Base-by-base conservation (phyloP, 1,140 invertebrate genomes). In the Cydia amplana region DNA sequence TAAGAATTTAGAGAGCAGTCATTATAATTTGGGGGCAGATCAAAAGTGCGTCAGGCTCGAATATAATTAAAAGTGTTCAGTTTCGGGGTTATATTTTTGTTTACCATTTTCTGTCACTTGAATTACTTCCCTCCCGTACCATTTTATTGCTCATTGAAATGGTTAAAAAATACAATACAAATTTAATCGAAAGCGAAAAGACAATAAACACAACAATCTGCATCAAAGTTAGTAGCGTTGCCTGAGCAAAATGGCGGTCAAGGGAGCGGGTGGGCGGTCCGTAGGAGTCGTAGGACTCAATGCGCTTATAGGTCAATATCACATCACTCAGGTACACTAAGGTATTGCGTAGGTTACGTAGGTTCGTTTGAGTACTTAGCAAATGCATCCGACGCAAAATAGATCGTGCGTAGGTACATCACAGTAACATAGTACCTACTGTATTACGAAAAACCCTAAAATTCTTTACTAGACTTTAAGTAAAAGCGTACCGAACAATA, bases 241-340 rank as follows among this genome's bases (percentile, higher is more conserved):
- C 36, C 18, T 60, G 20, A 23, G 18, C 55, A 60, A 60, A 23
- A 60, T 60, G 55, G 18, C 55, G 55, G 55, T 60, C 55, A 60
- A 60, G 55, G 55, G 55, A 60, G 55, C 55, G 20, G 55, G 55
- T 60, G 55, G 55, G 55, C 20, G 55, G 20, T 60, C 9, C 20
- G 55, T 23, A 23, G 55, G 55, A 60, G 20, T 60, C 20, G 55
- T 60, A 60, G 55, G 55, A 23, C 55, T 23, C 55, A 60, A 10
- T 60, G 55, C 55, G 20, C 55, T 60, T 23, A 23, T 60, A 60
- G 55, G 55, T 60, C 55, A 23, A 60, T 20, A 23, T 60, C 20
- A 12, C 55, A 23, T 60, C 20, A 12, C 20, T 20, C 23, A 60
- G 20, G 55, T 60, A 60, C 55, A 23, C 55, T 60, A 1, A 76